Evolutionary conservation across 2,797 vertebrate genomes (phyloP), one percentile per base, ranked within the genome.

Genomic region (Lithobates pipiens): DNA sequence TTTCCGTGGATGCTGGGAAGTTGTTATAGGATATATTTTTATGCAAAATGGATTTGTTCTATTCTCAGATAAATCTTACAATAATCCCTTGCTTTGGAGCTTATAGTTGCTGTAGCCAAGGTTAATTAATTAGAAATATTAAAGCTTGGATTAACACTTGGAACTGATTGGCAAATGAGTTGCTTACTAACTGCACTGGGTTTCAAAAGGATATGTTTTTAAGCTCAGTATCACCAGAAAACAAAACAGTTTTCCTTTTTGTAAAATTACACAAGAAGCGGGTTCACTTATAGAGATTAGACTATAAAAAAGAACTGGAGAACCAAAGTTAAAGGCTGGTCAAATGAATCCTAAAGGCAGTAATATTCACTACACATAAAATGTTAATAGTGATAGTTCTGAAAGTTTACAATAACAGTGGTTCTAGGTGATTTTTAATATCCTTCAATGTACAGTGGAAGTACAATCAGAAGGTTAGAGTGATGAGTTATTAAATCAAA

Each of bases 71-170:
- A 90, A 94, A 88, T 87, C 83, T 88, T 0, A 0, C 29, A 88
- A 79, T 88, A 93, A 92, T 92, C 88, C 90, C 80, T 90, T 92
- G 65, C 83, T 91, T 91, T 92, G 68, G 88, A 91, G 88, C 85
- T 90, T 92, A 86, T 85, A 90, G 61, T 77, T 88, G 84, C 85
- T 89, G 68, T 67, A 92, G 89, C 83, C 82, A 92, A 92, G 83
- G 91, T 91, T 93, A 94, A 94, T 94, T 93, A 93, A 94, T 94
- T 92, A 93, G 88, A 92, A 93, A 91, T 93, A 91, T 89, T 93
- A 92, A 93, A 93, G 89, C 91, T 89, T 88, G 86, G 85, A 92
- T 94, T 94, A 93, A 91, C 84, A 91, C 88, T 91, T 92, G 89
- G 91, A 89, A 77, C 87, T 77, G 87, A 90, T 90, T 92, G 89